Conservation (phyloP, 2,113 vertebrate species). For the Bos indicus region DNA sequence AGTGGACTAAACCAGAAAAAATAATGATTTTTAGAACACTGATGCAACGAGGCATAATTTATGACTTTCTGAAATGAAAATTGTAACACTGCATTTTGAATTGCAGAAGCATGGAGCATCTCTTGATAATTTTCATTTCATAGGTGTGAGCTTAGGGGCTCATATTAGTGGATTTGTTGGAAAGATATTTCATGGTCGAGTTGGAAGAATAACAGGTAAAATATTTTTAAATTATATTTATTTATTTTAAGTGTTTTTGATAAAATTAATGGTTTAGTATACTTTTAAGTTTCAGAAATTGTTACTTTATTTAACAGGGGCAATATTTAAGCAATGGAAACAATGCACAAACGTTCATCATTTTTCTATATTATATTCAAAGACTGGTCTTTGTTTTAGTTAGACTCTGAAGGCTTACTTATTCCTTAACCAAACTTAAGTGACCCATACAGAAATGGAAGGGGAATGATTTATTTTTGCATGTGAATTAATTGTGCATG, state of each 20-base stretch:
- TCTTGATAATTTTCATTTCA: constrained; percentile 87
- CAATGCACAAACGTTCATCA: not conserved
- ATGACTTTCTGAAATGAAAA: not conserved
- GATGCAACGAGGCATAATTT: not conserved
- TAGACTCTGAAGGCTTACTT: not conserved
- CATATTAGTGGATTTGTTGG: constrained; percentile 95
- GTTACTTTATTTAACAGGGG: not conserved
- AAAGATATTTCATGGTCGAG: constrained; percentile 87
- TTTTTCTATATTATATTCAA: not conserved
- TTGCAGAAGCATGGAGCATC: constrained; percentile 86
- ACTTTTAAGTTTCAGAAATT: not conserved
- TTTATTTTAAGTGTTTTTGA: not conserved
- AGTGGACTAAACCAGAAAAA: not conserved
- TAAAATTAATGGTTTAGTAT: not conserved
- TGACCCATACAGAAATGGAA: not conserved
- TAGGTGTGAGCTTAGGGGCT: constrained; percentile 96
- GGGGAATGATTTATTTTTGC: not conserved
- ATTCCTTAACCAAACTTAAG: not conserved
- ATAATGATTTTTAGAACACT: not conserved
- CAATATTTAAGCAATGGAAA: not conserved
- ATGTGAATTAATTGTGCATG: not conserved
- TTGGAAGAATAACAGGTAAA: constrained; percentile 96
- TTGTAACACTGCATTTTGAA: not conserved
- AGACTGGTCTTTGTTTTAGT: not conserved
- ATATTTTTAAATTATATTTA: not conserved